Conservation (phyloP, 2,888 invertebrate genomes). For the Caenorhabditis afra region DNA sequence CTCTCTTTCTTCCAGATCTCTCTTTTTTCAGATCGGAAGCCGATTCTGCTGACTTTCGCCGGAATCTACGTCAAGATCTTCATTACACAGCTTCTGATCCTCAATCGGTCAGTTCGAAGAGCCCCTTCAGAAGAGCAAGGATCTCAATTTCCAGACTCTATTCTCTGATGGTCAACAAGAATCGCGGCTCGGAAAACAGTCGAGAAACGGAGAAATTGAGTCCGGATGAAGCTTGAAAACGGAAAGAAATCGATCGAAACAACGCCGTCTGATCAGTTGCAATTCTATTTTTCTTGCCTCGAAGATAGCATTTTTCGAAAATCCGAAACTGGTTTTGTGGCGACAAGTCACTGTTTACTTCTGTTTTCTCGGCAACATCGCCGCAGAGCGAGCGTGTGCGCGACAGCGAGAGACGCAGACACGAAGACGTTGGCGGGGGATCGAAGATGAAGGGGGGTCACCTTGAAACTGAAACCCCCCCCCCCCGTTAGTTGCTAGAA, state of each 20-base stretch:
- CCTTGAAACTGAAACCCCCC: not conserved
- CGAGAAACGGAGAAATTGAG: too few relatives aligned
- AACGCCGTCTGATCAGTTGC: too few relatives aligned
- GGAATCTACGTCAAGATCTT: conserved; percentile 46
- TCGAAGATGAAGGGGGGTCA: conserved; percentile 21
- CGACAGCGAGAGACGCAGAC: not conserved
- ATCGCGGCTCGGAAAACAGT: too few relatives aligned
- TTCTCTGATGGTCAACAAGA: too few relatives aligned
- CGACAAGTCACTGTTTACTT: not conserved
- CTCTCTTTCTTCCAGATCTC: not conserved
- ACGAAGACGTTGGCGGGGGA: not conserved
- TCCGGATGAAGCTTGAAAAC: too few relatives aligned
- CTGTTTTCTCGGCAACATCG: conserved; percentile 6
- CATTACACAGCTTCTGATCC: conserved; percentile 28
- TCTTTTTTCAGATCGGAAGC: conserved; percentile 39
- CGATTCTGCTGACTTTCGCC: conserved; percentile 20
- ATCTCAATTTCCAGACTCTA: too few relatives aligned
- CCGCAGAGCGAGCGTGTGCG: not conserved
- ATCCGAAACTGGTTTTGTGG: conserved; percentile 3
- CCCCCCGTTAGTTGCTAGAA: not conserved
- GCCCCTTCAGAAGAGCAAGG: too few relatives aligned
- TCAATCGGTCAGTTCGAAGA: conserved; percentile 38
- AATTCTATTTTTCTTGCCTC: too few relatives aligned
- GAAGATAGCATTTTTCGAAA: not conserved
- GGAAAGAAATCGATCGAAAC: too few relatives aligned